phyloP scores from a whole-genome alignment of 1,140 invertebrate species.

The Vollenhovia emeryi region DNA sequence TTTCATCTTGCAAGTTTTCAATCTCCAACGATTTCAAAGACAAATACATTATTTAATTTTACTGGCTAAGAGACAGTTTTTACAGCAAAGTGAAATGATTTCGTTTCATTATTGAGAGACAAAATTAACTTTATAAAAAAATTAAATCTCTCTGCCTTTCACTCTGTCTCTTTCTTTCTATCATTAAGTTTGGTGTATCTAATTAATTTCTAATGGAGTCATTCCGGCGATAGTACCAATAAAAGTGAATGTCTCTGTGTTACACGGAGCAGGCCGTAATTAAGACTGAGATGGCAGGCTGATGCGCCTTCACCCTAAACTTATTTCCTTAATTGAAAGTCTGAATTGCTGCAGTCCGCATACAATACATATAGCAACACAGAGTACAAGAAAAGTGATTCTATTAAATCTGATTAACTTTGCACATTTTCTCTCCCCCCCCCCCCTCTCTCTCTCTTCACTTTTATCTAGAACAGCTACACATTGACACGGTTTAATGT shows the following conservation, averaged over 20 bases:
- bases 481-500: background rate
- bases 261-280: slow-evolving; percentile 43
- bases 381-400: slow-evolving; percentile 11
- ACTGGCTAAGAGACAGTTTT: background rate
- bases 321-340: slow-evolving; percentile 61
- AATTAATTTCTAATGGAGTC: slow-evolving; percentile 48
- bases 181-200: background rate
- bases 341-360: slow-evolving; percentile 20
- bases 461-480: background rate
- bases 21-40: background rate
- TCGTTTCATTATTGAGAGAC: background rate
- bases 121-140: background rate
- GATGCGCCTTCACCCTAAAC: slow-evolving; percentile 53
- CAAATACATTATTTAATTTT: slow-evolving; percentile 8
- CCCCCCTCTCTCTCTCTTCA: background rate
- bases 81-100: background rate
- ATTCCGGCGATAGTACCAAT: slow-evolving; percentile 38
- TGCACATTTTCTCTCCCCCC: background rate
- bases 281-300: slow-evolving; percentile 52
- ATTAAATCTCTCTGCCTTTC: background rate
- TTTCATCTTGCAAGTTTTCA: background rate
- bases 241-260: slow-evolving; percentile 50
- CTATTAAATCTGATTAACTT: slow-evolving; percentile 18
- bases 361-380: background rate
- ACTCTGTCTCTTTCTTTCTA: background rate